A percentile compares a stretch with the other conserved stretches of the same genome.
phyloP scores from a whole-genome alignment of 1,140 invertebrate genomes.

The Trachymyrmex cornetzi region DNA sequence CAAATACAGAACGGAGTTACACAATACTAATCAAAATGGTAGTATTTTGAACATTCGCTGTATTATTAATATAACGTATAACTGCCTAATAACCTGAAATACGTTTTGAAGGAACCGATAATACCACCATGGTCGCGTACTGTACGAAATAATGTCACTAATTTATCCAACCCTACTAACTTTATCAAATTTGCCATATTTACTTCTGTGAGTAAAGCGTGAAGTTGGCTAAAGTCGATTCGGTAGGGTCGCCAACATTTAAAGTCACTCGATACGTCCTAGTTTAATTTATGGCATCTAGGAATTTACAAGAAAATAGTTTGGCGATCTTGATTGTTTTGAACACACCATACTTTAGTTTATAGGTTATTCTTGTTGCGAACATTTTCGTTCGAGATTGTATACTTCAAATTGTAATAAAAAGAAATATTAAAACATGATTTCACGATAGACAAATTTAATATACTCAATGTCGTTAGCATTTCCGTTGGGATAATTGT shows the following conservation, averaged over 20 bases:
- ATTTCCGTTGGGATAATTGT: background rate
- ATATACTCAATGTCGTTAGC: background rate
- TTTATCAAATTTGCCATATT: slow-evolving; percentile 86
- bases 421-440: background rate
- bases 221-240: background rate
- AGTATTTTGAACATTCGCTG: slow-evolving; percentile 28
- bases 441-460: background rate
- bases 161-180: slow-evolving; percentile 91
- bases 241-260: background rate
- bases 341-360: background rate
- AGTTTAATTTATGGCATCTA: background rate
- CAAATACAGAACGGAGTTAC: slow-evolving; percentile 74
- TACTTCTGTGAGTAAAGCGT: background rate
- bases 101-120: slow-evolving; percentile 89
- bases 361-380: slow-evolving; percentile 7
- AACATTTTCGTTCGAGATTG: background rate
- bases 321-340: too few relatives aligned
- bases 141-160: slow-evolving; percentile 89
- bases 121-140: slow-evolving; percentile 94
- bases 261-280: background rate
- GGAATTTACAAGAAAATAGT: background rate
- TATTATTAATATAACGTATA: slow-evolving; percentile 33
- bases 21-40: slow-evolving; percentile 74
- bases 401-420: background rate
- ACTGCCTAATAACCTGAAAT: slow-evolving; percentile 90